Percentiles rank a stretch among this genome's conserved stretches.
phyloP scores from a whole-genome alignment of 2,797 vertebrate species.

The Parauchenoglanis ngamensis region DNA sequence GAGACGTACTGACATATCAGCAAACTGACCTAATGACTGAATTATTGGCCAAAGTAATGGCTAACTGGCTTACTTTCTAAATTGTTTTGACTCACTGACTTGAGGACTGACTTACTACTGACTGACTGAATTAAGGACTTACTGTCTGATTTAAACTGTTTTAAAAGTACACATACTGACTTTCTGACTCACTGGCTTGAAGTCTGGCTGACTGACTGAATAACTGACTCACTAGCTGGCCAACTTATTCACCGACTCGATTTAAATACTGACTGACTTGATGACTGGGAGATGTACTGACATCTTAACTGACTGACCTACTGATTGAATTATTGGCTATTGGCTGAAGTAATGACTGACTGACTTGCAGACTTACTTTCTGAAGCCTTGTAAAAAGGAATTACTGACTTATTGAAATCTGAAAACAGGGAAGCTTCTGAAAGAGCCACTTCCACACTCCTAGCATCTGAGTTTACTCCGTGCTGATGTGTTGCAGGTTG shows the following conservation, averaged over 20 bases:
- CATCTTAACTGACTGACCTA: background rate
- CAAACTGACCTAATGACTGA: background rate
- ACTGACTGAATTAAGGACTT: background rate
- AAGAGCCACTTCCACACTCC: background rate
- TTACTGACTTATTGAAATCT: background rate
- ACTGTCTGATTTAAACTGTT: background rate
- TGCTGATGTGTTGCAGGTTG: constrained; percentile 77
- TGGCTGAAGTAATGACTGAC: background rate
- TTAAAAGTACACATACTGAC: background rate
- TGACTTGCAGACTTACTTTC: background rate
- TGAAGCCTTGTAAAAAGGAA: background rate
- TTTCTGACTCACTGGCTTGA: background rate
- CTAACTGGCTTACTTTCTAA: too few species aligned
- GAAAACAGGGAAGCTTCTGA: background rate
- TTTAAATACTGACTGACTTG: background rate
- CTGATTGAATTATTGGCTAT: background rate
- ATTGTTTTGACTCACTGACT: background rate
- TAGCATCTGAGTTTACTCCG: background rate
- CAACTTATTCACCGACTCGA: background rate
- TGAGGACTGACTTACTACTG: too few species aligned
- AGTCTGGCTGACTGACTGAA: background rate
- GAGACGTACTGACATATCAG: background rate
- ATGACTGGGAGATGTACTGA: background rate
- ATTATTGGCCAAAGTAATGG: background rate
- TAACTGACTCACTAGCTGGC: background rate